Conservation (phyloP, 2,888 invertebrate genomes). For the Callyntrura sp. region DNA sequence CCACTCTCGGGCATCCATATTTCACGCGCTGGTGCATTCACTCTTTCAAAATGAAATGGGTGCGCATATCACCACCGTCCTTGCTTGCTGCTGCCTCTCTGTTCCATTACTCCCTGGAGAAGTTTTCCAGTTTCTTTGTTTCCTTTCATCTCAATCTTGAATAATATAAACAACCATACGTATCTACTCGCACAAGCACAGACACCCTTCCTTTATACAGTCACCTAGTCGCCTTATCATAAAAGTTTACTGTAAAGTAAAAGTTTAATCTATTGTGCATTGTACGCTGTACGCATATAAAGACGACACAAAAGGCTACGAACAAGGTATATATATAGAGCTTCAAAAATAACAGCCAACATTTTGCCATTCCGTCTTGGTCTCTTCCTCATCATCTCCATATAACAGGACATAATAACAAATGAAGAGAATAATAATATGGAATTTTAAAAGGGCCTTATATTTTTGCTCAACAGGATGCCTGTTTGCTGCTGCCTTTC, state of each 20-base stretch:
- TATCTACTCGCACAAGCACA: not conserved
- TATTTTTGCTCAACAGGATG: conserved; percentile 31
- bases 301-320: conserved; percentile 13
- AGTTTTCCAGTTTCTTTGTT: conserved; percentile 58
- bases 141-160: conserved; percentile 46
- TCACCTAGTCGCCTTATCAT: not conserved
- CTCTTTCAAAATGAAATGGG: conserved; percentile 37
- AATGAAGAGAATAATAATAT: conserved; percentile 54
- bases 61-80: conserved; percentile 17
- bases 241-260: not conserved
- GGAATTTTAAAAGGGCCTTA: conserved; percentile 34
- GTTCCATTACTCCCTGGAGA: conserved; percentile 43
- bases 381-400: conserved; percentile 44
- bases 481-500: not conserved
- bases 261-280: not conserved
- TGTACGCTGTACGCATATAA: conserved; percentile 1
- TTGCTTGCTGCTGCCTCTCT: not conserved
- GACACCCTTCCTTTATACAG: not conserved
- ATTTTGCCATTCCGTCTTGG: conserved; percentile 31
- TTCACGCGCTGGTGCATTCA: conserved; percentile 61
- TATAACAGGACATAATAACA: conserved; percentile 53
- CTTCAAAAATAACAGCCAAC: conserved; percentile 45
- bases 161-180: conserved; percentile 18
- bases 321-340: conserved; percentile 20
- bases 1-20: conserved; percentile 65